Percentiles rank a stretch among this genome's conserved stretches.
Conservation (phyloP, 2,797 vertebrate genomes). For the Coluber constrictor region DNA sequence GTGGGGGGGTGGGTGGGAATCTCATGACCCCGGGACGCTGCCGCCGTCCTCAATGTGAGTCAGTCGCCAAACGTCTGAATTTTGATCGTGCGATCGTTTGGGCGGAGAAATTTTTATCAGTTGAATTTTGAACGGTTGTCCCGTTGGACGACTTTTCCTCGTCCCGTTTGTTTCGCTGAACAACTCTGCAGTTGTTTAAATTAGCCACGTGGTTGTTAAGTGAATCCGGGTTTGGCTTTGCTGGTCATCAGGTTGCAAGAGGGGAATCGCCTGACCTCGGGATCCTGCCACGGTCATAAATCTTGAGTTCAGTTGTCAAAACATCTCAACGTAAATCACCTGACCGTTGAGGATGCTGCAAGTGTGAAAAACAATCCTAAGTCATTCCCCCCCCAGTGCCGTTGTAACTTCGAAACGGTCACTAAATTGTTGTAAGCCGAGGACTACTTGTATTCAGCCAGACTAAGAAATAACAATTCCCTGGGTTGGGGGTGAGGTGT, state of each 20-base stretch:
- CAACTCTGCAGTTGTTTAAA: too few relatives aligned
- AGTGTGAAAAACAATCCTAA: neutral
- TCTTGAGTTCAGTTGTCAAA: neutral
- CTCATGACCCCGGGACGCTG: neutral
- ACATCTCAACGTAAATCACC: neutral
- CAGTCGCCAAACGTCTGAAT: neutral
- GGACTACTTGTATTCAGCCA: neutral
- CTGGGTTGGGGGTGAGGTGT: too few relatives aligned
- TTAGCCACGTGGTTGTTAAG: too few relatives aligned
- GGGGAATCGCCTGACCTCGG: neutral
- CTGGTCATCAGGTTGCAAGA: neutral
- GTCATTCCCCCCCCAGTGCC: neutral
- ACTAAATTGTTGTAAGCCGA: neutral
- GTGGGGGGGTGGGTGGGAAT: too few relatives aligned
- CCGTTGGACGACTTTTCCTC: too few relatives aligned
- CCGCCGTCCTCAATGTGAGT: neutral
- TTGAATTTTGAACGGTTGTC: too few relatives aligned
- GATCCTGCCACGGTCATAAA: neutral
- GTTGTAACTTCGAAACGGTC: neutral
- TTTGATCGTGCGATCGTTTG: neutral
- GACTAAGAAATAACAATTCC: neutral
- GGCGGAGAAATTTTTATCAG: too few relatives aligned
- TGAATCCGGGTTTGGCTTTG: too few relatives aligned
- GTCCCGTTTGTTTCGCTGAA: too few relatives aligned
- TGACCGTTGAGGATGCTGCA: neutral